Evolutionary conservation across 2,888 invertebrate genomes (phyloP), one percentile per base, ranked within the genome.

Genomic region (Lasius platythorax): DNA sequence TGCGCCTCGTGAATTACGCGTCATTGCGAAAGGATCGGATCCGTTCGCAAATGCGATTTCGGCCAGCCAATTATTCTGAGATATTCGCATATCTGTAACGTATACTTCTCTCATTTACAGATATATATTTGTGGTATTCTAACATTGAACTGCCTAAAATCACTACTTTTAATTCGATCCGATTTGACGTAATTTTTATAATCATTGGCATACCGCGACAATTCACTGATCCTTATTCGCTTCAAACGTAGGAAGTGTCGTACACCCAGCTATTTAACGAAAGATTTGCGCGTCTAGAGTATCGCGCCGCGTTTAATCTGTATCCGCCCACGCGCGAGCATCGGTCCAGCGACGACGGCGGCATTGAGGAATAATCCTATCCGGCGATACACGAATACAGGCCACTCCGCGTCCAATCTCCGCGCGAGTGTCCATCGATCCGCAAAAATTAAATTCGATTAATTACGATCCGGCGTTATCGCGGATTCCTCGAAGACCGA

Each of bases 191-290:
- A 28, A 74, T 43, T 61, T 28, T 40, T 74, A 58, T 23, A 37
- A 12, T 58, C n/a, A 63, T 46, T 18, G n/a, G 11, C 12, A 3
- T 23, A n/a, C 2, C 23, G 61, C 43, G 28, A 58, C 50, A 5
- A 8, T 40, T 40, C 28, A 53, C 28, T 63, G 30, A 8, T 74
- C 18, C 3, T 61, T 6, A 61, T 30, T 28, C 23, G 18, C 58
- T 18, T 28, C 8, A 9, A 40, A 46, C 15, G 4, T 18, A 43
- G 2, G 12, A 64, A 28, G 11, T 63, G 37, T 68, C 40, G n/a
- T 28, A n/a, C 37, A 67, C 28, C 3, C 30, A 83, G 75, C 67
- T 87, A 88, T 87, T 89, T 89, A 88, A 85, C 84, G 85, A 89
- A 88, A 88, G 66, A 40, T 82, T 82, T 82, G 85, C 82, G 68